Evolutionary conservation across 2,113 vertebrate species (phyloP), one percentile per base, ranked within the genome.

Genomic region (Emydocephalus ijimae): DNA sequence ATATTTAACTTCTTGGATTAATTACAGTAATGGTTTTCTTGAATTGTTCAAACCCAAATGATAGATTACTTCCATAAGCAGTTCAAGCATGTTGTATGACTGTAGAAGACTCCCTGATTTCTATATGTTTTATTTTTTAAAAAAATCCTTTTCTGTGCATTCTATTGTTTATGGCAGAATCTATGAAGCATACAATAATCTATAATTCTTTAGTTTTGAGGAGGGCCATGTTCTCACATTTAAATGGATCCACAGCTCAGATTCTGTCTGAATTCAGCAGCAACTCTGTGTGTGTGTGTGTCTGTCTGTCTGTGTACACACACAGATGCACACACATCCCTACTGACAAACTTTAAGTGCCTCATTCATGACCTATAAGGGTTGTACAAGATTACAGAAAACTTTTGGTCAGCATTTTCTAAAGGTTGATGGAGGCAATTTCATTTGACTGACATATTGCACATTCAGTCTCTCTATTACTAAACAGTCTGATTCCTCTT

Each of bases 201-300:
- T 8, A 74, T 74, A 74, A 74, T 5, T 74, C n/a, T 81, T 34
- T 81, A 81, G 34, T 81, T 81, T 21, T 43, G 3, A 43, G 7
- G 5, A 3, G 74, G 34, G 34, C 15, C 18, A 21, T 81, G 15
- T 8, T 20, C 34, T 43, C 21, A 81, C 34, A 39, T 43, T 81
- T 81, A 81, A 81, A 43, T 81, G 34, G 18, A 81, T 21, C 34
- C 74, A 81, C 43, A 39, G 5, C 15, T 81, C 18, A 1, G 18
- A 39, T 74, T 74, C 15, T 81, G 5, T 39, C 6, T 20, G 18
- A 81, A 81, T 81, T 74, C 34, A 81, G 34, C 34, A 81, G 69
- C n/a, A 74, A 74, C n/a, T 34, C 2, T 43, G 3, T 18, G 0
- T 74, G 1, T 15, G 0, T 15, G 5, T 74, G 4, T 5, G 1